Base-by-base conservation (phyloP, 2,888 invertebrate species). In the Philhelius pedissequus region DNA sequence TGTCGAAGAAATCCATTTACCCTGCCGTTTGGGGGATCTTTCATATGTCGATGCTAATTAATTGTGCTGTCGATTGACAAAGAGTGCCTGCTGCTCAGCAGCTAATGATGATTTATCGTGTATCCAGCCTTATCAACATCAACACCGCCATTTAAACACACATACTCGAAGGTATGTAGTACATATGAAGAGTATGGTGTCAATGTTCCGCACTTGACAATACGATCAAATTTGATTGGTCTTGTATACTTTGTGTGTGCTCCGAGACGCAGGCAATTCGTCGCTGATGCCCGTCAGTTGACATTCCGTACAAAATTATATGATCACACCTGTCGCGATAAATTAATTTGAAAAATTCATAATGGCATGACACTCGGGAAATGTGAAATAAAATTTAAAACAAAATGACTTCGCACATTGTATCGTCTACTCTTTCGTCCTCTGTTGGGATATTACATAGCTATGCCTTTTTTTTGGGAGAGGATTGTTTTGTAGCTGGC, bases 41-140 rank as follows among this genome's bases (percentile, higher is more conserved):
- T 84, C 75, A 73, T 64, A 75, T 80, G 84, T 84, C 75, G 80
- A 76, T 76, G 84, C 80, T 84, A 84, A 84, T 84, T 84, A 84
- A 84, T 84, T 80, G 80, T 60, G 25, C 56, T 76, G 84, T 80
- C 71, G 62, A 80, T 80, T 84, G 75, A 84, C 80, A 79, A 71
- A 71, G 80, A 71, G 43, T 38, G 66, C 70, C 32, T 64, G 74
- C 74, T 70, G 74, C 64, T 74, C 75, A 40, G 78, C 78, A 68
- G 70, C 80, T 84, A 84, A 76, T 84, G 84, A 84, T 76, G 80
- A 84, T 80, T 84, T 84, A 84, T 84, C 60, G 76, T 58, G 15
- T 68, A 64, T 48, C 48, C 48, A 48, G 48, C 48, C 22, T 13
- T 22, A 40, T 4, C n/a, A 25, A 25, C 5, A 5, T 6, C 9